Conservation (phyloP, 2,888 invertebrate species). For the Lymantria monacha region DNA sequence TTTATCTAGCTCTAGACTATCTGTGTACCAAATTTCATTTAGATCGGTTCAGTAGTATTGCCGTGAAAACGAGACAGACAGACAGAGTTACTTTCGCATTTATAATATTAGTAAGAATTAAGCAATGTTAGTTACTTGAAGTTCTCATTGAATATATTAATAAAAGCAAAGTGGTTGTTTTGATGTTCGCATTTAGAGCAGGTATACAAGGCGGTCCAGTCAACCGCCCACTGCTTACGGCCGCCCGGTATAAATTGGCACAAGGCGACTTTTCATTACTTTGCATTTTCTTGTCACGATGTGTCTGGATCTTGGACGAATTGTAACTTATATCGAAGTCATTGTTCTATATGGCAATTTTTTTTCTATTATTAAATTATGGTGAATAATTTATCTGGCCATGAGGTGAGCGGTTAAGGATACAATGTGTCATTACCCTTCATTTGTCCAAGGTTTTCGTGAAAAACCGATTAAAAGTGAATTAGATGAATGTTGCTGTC, state of each 20-base stretch:
- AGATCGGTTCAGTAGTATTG: too few relatives aligned
- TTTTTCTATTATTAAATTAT: neutral
- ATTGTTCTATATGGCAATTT: neutral
- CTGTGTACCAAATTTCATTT: too few relatives aligned
- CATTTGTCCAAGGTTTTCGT: too few relatives aligned
- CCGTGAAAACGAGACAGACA: too few relatives aligned
- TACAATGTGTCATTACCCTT: too few relatives aligned
- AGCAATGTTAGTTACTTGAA: neutral
- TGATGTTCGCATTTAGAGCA: constrained; percentile 29
- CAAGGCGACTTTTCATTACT: constrained; percentile 49
- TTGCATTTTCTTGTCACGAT: constrained; percentile 25
- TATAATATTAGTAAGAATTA: too few relatives aligned
- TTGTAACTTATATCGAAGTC: neutral
- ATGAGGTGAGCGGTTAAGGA: too few relatives aligned
- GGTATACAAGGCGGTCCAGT: constrained; percentile 30
- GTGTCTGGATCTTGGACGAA: neutral
- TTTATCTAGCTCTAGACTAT: too few relatives aligned
- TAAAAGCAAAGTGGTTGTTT: constrained; percentile 18
- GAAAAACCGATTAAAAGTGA: too few relatives aligned
- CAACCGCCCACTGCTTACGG: constrained; percentile 36
- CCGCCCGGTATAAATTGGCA: constrained; percentile 49
- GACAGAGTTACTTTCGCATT: too few relatives aligned
- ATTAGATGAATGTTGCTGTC: too few relatives aligned
- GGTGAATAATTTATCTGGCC: too few relatives aligned
- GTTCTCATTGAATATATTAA: constrained; percentile 6